A percentile compares a stretch with the other conserved stretches of the same genome.
Evolutionary conservation across 2,113 vertebrate species (phyloP).

Genomic region (Larimichthys crocea): DNA sequence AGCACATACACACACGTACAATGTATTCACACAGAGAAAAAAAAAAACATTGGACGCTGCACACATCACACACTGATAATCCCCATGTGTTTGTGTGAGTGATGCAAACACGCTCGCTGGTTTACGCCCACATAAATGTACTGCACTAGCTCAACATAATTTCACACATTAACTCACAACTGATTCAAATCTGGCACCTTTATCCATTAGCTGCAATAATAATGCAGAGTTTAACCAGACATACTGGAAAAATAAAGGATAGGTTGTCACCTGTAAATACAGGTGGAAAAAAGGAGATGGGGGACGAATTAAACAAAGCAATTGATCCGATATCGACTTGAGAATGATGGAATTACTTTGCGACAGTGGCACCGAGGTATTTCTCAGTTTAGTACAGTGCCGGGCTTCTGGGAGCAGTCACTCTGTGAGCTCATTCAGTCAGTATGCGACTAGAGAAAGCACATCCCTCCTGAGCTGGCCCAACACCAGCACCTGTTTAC

Average conservation of each 20-base stretch:
- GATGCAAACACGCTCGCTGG: slow-evolving; percentile 16
- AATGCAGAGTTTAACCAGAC: slow-evolving; percentile 15
- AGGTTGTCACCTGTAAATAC: slow-evolving; percentile 11
- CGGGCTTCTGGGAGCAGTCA: slow-evolving; percentile 13
- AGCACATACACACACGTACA: slow-evolving; percentile 15
- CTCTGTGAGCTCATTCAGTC: slow-evolving; percentile 48
- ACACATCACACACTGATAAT: slow-evolving; percentile 26
- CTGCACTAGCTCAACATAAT: slow-evolving; percentile 15
- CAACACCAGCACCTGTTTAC: slow-evolving; percentile 63
- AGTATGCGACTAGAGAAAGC: slow-evolving; percentile 40
- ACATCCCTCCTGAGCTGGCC: slow-evolving; percentile 12
- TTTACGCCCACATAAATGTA: slow-evolving; percentile 33
- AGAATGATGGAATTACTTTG: slow-evolving; percentile 19
- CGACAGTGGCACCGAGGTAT: background rate
- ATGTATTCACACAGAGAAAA: slow-evolving; percentile 11
- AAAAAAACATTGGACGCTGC: background rate
- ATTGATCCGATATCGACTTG: slow-evolving; percentile 19
- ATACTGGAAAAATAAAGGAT: slow-evolving; percentile 7
- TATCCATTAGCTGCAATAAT: background rate
- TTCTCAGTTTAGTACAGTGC: slow-evolving; percentile 7
- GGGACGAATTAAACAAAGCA: background rate
- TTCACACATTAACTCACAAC: slow-evolving; percentile 1
- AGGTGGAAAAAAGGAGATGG: background rate
- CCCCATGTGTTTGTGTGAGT: background rate
- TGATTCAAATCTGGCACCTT: background rate